phyloP scores from a whole-genome alignment of 2,113 vertebrate species.

The Pterocles orientalis region DNA sequence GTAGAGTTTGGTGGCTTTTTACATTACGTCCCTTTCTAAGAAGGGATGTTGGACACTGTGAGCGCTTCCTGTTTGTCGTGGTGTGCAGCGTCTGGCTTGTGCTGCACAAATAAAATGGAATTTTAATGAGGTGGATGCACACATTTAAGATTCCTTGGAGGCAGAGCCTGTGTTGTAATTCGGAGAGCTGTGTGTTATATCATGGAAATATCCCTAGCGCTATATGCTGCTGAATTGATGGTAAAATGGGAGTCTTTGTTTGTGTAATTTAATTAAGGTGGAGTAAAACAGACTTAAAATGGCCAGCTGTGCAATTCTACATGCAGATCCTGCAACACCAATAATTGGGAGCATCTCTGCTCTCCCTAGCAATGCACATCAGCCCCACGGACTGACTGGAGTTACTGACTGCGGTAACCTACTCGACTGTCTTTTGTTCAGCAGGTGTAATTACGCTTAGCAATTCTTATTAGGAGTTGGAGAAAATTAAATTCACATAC shows the following conservation, averaged over 20 bases:
- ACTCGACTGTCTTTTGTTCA: neutral
- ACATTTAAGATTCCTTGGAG: neutral
- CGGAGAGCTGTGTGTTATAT: fast-evolving
- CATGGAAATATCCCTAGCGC: fast-evolving
- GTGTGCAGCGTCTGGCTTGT: neutral
- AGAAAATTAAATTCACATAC: neutral
- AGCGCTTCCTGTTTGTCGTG: neutral
- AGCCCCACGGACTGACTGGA: neutral
- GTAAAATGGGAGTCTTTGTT: neutral
- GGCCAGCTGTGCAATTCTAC: fast-evolving
- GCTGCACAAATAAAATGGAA: neutral
- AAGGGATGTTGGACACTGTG: no score
- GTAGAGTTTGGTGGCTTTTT: fast-evolving
- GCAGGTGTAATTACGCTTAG: neutral
- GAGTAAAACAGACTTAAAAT: neutral
- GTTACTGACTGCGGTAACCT: neutral
- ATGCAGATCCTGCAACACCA: fast-evolving
- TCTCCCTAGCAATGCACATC: neutral
- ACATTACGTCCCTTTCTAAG: fast-evolving
- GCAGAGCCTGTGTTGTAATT: neutral
- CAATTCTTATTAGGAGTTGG: neutral
- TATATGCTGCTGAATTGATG: neutral
- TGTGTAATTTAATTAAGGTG: fast-evolving
- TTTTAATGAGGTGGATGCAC: neutral
- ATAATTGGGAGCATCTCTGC: neutral